Base-by-base conservation (phyloP, 2,797 vertebrate species). In the Gambelia wislizenii region DNA sequence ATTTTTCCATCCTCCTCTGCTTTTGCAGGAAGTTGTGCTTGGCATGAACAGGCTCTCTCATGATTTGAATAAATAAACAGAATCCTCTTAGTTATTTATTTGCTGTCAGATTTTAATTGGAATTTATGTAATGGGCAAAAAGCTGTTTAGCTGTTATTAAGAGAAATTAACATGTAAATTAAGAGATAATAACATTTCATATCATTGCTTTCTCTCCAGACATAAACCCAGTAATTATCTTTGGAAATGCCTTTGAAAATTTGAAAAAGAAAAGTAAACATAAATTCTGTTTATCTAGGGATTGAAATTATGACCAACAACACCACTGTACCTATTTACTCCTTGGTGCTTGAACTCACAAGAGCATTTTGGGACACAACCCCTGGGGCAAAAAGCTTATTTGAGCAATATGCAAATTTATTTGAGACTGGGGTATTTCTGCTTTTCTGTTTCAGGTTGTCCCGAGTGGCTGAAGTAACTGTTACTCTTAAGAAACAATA, bases 51-150 rank as follows among this genome's bases (percentile, higher is more conserved):
- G 88, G 52, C 70, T 76, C 89, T 94, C 89, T 92, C 91, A 92
- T 87, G 90, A 92, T 94, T 95, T 95, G 79, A 84, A 94, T 92
- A 96, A 95, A 96, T 95, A 96, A 95, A 96, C 91, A 95, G 93
- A 90, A 95, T 94, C 90, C 83, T 94, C 88, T 93, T 93, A 85
- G 0, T 94, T 96, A 95, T 95, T 95, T 96, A 95, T 96, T 95
- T 95, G 88, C 94, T 64, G 94, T 96, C 89, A 96, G 90, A 92
- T 92, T 94, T 95, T 94, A 95, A 95, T 96, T 94, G 92, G 91
- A 95, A 93, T 96, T 96, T 95, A 88, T 95, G 91, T 95, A 95
- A 94, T 95, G 94, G 91, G 93, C 91, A 93, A 92, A 92, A 95
- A 93, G 91, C 93, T 94, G 89, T 91, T 94, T 86, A 90, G 84